Evolutionary conservation across 2,888 invertebrate genomes (phyloP).

Genomic region (Megamerina dolium): DNA sequence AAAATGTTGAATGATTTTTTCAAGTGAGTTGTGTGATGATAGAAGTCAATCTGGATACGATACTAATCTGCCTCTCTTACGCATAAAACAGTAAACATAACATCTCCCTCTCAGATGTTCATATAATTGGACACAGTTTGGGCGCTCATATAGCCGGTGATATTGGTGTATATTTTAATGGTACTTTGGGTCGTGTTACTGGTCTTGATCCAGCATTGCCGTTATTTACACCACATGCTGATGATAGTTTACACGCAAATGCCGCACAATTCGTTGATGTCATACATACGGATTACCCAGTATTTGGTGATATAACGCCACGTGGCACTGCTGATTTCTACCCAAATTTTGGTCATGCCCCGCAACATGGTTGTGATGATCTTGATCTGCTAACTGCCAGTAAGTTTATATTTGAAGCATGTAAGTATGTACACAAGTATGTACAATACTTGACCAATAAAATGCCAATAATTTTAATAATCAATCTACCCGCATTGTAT

Average conservation of each 20-base stretch:
- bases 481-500: not conserved
- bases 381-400: slow-evolving; percentile 38
- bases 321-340: slow-evolving; percentile 46
- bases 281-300: slow-evolving; percentile 43
- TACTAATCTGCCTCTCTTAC: not conserved
- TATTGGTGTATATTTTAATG: slow-evolving; percentile 41
- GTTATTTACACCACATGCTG: slow-evolving; percentile 34
- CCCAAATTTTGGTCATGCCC: slow-evolving; percentile 39
- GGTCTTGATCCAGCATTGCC: slow-evolving; percentile 48
- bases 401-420: slow-evolving; percentile 34
- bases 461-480: not conserved
- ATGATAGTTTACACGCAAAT: slow-evolving; percentile 33
- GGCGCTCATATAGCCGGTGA: slow-evolving; percentile 44
- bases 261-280: slow-evolving; percentile 45
- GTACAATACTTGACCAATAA: not conserved
- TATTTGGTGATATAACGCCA: slow-evolving; percentile 41
- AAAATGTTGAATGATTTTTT: slow-evolving; percentile 33
- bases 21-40: slow-evolving; percentile 15
- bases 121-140: slow-evolving; percentile 45
- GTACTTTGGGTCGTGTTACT: slow-evolving; percentile 39
- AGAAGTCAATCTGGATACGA: not conserved
- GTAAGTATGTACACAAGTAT: slow-evolving; percentile 27
- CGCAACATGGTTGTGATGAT: slow-evolving; percentile 45
- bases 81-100: slow-evolving; percentile 23
- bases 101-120: slow-evolving; percentile 27